Conservation (phyloP, 2,113 vertebrate genomes). For the Marmota monax region DNA sequence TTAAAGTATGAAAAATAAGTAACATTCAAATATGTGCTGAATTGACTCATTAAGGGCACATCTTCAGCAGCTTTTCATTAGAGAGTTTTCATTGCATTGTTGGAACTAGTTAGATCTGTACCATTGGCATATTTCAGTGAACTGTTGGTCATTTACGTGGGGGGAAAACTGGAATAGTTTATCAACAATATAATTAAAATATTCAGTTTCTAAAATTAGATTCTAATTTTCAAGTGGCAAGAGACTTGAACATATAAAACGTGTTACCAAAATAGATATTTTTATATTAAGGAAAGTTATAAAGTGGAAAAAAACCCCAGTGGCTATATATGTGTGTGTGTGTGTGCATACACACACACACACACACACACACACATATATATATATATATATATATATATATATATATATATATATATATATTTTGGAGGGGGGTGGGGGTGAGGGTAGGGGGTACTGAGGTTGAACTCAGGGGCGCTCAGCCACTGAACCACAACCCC, state of each 20-base stretch:
- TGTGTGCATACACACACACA: no score
- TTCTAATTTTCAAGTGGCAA: conserved; percentile 9
- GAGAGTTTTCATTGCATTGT: neutral
- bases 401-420: no score
- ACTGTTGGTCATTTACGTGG: neutral
- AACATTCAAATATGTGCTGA: neutral
- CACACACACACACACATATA: no score
- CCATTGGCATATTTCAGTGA: conserved; percentile 27
- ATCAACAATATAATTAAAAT: neutral
- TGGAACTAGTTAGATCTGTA: conserved; percentile 37
- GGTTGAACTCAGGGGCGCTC: no score
- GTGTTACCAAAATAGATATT: neutral
- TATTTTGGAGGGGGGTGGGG: no score
- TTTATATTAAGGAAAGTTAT: conserved; percentile 17
- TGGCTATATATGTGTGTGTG: no score
- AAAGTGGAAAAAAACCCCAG: neutral
- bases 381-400: no score
- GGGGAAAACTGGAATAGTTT: neutral
- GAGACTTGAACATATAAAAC: neutral
- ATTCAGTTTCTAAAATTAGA: conserved; percentile 46
- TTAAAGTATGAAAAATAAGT: neutral
- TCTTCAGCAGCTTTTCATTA: neutral
- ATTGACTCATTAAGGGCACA: neutral
- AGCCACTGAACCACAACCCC: no score
- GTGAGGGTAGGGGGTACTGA: no score